These are phyloP conservation scores for Polyodon spathula DNA, from an alignment of 2,113 vertebrate genomes.

Conservation along the genomic window DNA sequence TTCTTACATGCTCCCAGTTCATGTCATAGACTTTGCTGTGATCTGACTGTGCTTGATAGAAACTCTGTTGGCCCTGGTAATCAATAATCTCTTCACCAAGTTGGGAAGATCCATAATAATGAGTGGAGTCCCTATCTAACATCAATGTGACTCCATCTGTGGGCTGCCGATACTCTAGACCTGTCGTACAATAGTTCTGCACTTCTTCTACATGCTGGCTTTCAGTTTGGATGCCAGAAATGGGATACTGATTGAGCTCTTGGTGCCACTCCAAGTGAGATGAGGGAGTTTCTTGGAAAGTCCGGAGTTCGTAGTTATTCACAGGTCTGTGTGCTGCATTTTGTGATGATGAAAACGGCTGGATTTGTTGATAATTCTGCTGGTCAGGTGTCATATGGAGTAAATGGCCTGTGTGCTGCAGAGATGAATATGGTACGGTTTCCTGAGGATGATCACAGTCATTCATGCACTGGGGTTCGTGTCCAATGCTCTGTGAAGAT, in stretches of 20 bases:
- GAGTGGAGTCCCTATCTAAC: conserved; percentile 33
- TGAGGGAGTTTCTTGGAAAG: conserved; percentile 48
- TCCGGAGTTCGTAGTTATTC: conserved; percentile 51
- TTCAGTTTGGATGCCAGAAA: conserved; percentile 32
- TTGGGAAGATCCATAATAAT: conserved; percentile 26
- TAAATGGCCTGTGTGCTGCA: conserved; percentile 15
- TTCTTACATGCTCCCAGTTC: neutral
- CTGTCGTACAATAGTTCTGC: conserved; percentile 24
- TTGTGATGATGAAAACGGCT: conserved; percentile 31
- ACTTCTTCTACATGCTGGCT: conserved; percentile 23
- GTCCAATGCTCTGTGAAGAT: conserved; percentile 16
- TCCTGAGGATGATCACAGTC: conserved; percentile 24
- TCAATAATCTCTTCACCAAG: conserved; percentile 25
- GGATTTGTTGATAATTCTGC: conserved; percentile 22
- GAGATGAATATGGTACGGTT: conserved; percentile 16
- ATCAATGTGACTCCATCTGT: conserved; percentile 19
- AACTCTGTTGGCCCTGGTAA: conserved; percentile 28
- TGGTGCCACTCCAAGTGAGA: conserved; percentile 50
- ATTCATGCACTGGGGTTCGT: conserved; percentile 6
- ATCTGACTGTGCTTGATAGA: conserved; percentile 22
- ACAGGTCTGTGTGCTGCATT: conserved; percentile 29
- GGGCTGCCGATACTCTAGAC: conserved; percentile 24
- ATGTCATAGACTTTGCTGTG: conserved; percentile 3
- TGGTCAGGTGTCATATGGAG: conserved; percentile 26
- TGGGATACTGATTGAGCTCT: conserved; percentile 49